These are phyloP conservation scores for Tragelaphus strepsiceros DNA, from an alignment of 2,113 vertebrate species.

Conservation along the genomic window DNA sequence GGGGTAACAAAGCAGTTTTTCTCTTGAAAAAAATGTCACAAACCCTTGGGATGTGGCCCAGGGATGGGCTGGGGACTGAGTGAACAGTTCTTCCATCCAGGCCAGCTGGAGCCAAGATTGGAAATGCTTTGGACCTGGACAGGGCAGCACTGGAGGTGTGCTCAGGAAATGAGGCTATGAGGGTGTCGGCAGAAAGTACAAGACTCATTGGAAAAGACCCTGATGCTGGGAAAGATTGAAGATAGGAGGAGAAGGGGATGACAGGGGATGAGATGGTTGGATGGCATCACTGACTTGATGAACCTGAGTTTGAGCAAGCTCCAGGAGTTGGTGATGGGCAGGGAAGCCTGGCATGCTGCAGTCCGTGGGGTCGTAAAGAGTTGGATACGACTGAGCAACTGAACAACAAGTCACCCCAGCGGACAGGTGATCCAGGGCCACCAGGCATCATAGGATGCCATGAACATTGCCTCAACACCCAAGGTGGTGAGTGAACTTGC, in stretches of 20 bases:
- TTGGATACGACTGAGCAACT: not conserved
- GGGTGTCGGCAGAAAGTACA: not conserved
- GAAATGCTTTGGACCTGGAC: not conserved
- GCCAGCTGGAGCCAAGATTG: not conserved
- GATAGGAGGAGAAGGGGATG: not conserved
- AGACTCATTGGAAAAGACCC: not conserved
- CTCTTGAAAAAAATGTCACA: not conserved
- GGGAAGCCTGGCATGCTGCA: not conserved
- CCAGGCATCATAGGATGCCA: no score
- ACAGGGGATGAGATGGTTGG: not conserved
- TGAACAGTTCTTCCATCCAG: not conserved
- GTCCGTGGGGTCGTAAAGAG: not conserved
- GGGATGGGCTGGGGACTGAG: not conserved
- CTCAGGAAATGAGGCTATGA: not conserved
- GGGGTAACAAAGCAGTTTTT: not conserved
- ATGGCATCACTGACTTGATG: not conserved
- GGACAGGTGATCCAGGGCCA: not conserved
- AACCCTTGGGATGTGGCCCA: not conserved
- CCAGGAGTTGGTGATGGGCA: not conserved
- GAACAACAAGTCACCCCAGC: not conserved
- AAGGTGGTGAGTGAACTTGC: not conserved
- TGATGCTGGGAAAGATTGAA: not conserved
- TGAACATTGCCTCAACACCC: not conserved
- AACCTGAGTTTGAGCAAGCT: not conserved
- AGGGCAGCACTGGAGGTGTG: not conserved